These are phyloP conservation scores for Disparrhopalites patrizii DNA, from an alignment of 2,888 invertebrate species.

Conservation along the genomic window DNA sequence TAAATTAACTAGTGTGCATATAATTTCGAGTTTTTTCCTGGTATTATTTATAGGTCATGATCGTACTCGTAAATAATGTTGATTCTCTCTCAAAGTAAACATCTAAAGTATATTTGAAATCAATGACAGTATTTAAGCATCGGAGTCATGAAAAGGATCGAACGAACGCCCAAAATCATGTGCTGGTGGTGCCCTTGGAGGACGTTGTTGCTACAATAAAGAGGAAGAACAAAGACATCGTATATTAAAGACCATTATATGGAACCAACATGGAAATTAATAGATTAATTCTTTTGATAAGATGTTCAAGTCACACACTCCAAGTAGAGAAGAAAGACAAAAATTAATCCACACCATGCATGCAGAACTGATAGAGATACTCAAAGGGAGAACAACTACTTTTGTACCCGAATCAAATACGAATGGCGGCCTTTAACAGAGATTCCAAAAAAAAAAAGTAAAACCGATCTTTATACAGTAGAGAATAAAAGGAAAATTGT, in stretches of 20 bases:
- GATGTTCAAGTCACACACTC: neutral
- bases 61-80: conserved; percentile 7
- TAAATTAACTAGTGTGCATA: conserved; percentile 28
- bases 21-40: conserved; percentile 14
- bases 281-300: neutral
- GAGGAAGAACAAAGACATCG: too few relatives aligned
- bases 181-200: conserved; percentile 43
- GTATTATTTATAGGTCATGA: conserved; percentile 21
- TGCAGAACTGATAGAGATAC: too few relatives aligned
- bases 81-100: conserved; percentile 5
- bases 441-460: too few relatives aligned
- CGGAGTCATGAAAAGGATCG: conserved; percentile 47
- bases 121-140: conserved; percentile 34
- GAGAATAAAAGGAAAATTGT: too few relatives aligned
- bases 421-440: too few relatives aligned
- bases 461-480: too few relatives aligned
- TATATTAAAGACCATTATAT: too few relatives aligned
- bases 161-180: conserved; percentile 40
- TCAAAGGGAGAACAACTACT: too few relatives aligned
- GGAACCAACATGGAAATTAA: too few relatives aligned
- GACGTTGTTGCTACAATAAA: conserved; percentile 18
- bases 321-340: neutral
- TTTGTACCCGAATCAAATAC: too few relatives aligned
- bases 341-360: too few relatives aligned
- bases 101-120: neutral